phyloP scores from a whole-genome alignment of 2,888 invertebrate genomes.

The Xylocampa areola region DNA sequence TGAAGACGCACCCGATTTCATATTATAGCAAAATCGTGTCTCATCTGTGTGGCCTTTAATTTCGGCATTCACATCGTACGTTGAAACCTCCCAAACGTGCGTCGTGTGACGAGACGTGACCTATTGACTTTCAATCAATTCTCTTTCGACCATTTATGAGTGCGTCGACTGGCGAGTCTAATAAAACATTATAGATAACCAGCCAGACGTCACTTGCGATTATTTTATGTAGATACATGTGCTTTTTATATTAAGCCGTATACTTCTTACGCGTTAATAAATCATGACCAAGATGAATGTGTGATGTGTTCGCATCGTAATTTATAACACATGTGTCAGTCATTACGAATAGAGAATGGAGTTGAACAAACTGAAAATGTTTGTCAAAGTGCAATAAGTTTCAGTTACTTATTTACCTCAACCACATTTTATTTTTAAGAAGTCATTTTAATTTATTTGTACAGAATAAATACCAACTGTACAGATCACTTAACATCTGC shows the following conservation, averaged over 20 bases:
- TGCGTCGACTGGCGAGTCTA: constrained; percentile 34
- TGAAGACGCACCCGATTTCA: too few species aligned
- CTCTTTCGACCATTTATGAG: constrained; percentile 61
- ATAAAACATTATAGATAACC: constrained; percentile 44
- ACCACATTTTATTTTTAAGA: constrained; percentile 1
- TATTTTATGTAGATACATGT: constrained; percentile 25
- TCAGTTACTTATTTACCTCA: constrained; percentile 15
- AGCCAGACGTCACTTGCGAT: constrained; percentile 29
- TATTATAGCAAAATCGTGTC: too few species aligned
- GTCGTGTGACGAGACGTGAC: constrained; percentile 68
- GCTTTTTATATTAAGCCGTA: constrained; percentile 28
- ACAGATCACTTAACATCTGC: neutral
- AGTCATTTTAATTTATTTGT: neutral
- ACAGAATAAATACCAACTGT: too few species aligned
- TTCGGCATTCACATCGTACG: constrained; percentile 59
- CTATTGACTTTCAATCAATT: constrained; percentile 78
- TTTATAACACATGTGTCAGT: constrained; percentile 23
- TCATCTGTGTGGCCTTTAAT: too few species aligned
- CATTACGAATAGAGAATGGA: constrained; percentile 28
- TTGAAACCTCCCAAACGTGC: constrained; percentile 64
- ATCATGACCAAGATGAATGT: constrained; percentile 36
- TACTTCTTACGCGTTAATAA: constrained; percentile 30
- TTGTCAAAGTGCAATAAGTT: constrained; percentile 20
- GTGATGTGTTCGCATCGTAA: constrained; percentile 30
- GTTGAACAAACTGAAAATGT: constrained; percentile 35